phyloP scores from a whole-genome alignment of 2,888 invertebrate genomes.

The Orthosia incerta region DNA sequence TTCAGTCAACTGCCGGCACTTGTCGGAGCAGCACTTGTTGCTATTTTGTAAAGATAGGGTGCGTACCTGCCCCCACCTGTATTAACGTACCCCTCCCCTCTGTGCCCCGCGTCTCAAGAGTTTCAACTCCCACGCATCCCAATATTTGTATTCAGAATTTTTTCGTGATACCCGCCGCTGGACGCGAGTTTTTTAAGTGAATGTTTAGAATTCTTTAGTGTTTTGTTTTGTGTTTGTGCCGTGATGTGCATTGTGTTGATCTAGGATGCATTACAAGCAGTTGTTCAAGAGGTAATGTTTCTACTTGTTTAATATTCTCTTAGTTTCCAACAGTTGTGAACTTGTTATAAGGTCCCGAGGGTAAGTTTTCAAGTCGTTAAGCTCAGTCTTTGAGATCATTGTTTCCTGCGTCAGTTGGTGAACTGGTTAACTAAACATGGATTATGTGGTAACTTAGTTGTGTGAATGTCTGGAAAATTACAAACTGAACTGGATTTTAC shows the following conservation, averaged over 20 bases:
- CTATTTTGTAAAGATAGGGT: constrained; percentile 63
- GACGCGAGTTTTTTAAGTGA: constrained; percentile 72
- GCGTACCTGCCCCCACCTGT: constrained; percentile 66
- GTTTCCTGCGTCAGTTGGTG: constrained; percentile 35
- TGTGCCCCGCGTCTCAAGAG: constrained; percentile 76
- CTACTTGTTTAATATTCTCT: constrained; percentile 23
- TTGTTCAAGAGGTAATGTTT: constrained; percentile 85
- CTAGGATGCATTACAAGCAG: constrained; percentile 89
- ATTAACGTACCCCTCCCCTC: constrained; percentile 53
- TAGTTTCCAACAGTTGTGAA: constrained; percentile 21
- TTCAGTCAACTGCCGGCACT: constrained; percentile 74
- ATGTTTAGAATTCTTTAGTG: constrained; percentile 68
- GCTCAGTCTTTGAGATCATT: constrained; percentile 49
- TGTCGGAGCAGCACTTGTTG: constrained; percentile 75
- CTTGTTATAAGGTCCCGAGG: constrained; percentile 41
- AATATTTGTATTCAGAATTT: constrained; percentile 80
- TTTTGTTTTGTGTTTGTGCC: constrained; percentile 74
- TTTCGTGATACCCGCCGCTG: constrained; percentile 78
- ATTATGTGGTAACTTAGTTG: constrained; percentile 37
- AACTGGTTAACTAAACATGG: constrained; percentile 27
- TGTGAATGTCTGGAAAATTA: constrained; percentile 29
- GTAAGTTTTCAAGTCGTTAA: constrained; percentile 51
- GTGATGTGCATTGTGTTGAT: constrained; percentile 71
- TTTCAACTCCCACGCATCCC: constrained; percentile 74
- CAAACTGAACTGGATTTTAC: constrained; percentile 10